Percentiles rank a stretch among this genome's conserved stretches.
phyloP scores from a whole-genome alignment of 2,113 vertebrate genomes.

The Pseudorectes ferrugineus region DNA sequence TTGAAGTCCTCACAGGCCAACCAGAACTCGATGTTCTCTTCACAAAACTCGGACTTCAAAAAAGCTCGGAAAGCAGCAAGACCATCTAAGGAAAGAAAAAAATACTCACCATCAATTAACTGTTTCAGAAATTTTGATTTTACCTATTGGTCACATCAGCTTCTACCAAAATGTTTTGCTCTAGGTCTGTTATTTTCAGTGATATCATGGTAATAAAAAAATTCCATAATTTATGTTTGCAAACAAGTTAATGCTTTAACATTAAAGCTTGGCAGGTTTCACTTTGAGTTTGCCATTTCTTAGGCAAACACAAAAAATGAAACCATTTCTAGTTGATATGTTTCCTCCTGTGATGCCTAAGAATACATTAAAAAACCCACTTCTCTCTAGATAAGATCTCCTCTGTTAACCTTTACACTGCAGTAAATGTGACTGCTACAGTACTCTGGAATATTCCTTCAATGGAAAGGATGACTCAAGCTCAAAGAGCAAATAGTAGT shows the following conservation, averaged over 20 bases:
- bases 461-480: conserved; percentile 54
- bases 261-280: background rate
- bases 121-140: background rate
- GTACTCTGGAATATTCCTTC: background rate
- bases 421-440: conserved; percentile 19
- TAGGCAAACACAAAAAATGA: background rate
- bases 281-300: background rate
- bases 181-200: background rate
- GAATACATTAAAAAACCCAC: fast-evolving
- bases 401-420: conserved; percentile 17
- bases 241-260: background rate
- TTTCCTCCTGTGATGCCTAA: background rate
- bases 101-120: background rate
- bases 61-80: conserved; percentile 80
- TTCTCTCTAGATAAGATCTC: background rate
- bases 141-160: background rate
- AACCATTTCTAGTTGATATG: background rate
- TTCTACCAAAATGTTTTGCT: background rate
- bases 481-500: background rate
- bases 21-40: conserved; percentile 94
- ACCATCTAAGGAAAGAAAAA: conserved; percentile 26
- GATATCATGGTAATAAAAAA: background rate
- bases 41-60: conserved; percentile 87
- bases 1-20: conserved; percentile 88
- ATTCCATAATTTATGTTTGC: background rate